phyloP scores from a whole-genome alignment of 2,113 vertebrate genomes.

The Burhinus oedicnemus region DNA sequence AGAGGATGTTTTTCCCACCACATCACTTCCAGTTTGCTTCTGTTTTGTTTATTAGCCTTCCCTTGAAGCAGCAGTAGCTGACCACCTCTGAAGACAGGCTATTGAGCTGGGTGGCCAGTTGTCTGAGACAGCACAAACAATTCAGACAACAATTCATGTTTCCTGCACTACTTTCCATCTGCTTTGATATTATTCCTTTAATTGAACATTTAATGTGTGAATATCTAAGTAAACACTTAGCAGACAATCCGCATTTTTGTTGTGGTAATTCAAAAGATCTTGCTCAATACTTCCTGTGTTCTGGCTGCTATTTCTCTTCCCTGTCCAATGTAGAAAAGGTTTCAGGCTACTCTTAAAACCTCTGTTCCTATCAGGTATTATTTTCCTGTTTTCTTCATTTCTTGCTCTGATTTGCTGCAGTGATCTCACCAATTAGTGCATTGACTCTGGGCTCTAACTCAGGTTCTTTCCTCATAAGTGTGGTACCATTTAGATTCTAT shows the following conservation, averaged over 20 bases:
- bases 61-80: not conserved
- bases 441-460: not conserved
- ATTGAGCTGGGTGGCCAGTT: not conserved
- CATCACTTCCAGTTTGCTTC: not conserved
- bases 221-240: not conserved
- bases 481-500: not conserved
- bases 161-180: not conserved
- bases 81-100: not conserved
- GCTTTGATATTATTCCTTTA: constrained; percentile 1
- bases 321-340: not conserved
- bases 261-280: not conserved
- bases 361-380: not conserved
- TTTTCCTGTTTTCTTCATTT: not conserved
- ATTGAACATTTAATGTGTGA: not conserved
- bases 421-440: not conserved
- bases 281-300: not conserved
- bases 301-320: not conserved
- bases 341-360: not conserved
- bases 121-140: not conserved
- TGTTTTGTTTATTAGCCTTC: not conserved
- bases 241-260: not conserved
- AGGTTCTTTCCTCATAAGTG: not conserved
- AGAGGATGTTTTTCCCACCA: not conserved
- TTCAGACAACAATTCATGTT: not conserved
- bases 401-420: not conserved